A percentile compares a stretch with the other conserved stretches of the same genome.
phyloP scores from a whole-genome alignment of 1,140 invertebrate genomes.

The Drosophila ercepeae region DNA sequence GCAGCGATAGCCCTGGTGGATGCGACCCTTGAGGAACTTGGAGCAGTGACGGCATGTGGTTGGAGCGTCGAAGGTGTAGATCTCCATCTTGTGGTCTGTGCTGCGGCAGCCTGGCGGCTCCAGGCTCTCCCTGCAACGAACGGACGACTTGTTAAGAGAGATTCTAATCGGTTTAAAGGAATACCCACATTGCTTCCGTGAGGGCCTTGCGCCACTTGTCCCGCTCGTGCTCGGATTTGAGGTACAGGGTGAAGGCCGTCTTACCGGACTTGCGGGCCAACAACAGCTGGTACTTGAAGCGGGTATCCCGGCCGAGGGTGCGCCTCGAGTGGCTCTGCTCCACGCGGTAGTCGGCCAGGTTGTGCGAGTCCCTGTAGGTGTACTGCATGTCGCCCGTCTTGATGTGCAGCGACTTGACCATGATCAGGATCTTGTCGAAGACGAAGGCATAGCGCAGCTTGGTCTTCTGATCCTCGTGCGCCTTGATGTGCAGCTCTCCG shows the following conservation, averaged over 20 bases:
- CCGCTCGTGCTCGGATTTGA: slow-evolving; percentile 94
- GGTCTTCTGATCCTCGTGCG: slow-evolving; percentile 93
- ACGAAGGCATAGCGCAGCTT: slow-evolving; percentile 96
- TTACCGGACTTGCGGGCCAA: slow-evolving; percentile 92
- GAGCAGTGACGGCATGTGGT: slow-evolving; percentile 92
- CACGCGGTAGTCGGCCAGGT: slow-evolving; percentile 93
- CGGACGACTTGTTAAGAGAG: background rate
- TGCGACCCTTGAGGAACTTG: slow-evolving; percentile 95
- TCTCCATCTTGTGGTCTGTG: slow-evolving; percentile 94
- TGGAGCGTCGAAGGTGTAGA: slow-evolving; percentile 94
- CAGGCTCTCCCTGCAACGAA: slow-evolving; percentile 91
- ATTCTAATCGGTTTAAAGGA: background rate
- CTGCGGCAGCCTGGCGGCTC: slow-evolving; percentile 90
- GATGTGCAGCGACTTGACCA: slow-evolving; percentile 95
- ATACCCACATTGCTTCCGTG: slow-evolving; percentile 93
- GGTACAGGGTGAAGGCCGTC: slow-evolving; percentile 95
- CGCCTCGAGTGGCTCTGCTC: slow-evolving; percentile 89
- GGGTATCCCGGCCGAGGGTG: slow-evolving; percentile 87
- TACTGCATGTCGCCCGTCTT: slow-evolving; percentile 93
- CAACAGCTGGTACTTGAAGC: slow-evolving; percentile 93
- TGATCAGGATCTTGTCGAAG: slow-evolving; percentile 97
- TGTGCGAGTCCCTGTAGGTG: slow-evolving; percentile 93
- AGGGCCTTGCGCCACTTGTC: slow-evolving; percentile 96
- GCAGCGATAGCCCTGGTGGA: slow-evolving; percentile 91
- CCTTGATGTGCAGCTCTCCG: slow-evolving; percentile 96